Percentiles rank a stretch among this genome's conserved stretches.
These are phyloP conservation scores for Serripes groenlandicus DNA, from an alignment of 2,888 invertebrate genomes.

Conservation along the genomic window DNA sequence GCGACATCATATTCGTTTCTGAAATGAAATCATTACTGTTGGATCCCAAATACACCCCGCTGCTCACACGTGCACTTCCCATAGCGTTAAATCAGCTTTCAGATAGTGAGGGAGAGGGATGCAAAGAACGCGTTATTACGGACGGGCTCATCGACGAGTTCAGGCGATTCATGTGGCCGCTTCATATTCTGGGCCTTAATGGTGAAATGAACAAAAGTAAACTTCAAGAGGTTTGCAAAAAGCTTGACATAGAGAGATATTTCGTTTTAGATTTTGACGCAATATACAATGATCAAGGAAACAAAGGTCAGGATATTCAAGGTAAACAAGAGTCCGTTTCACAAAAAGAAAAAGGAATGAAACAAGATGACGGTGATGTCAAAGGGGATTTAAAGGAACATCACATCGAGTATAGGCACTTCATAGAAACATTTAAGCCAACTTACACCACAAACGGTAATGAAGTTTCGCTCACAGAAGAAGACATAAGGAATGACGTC, in stretches of 20 bases:
- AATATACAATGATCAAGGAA: background rate
- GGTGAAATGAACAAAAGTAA: slow-evolving; percentile 9
- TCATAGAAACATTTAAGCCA: background rate
- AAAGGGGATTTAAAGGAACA: background rate
- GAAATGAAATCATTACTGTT: slow-evolving; percentile 1
- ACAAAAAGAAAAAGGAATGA: background rate
- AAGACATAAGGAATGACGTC: background rate
- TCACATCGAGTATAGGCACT: background rate
- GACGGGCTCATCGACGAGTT: background rate
- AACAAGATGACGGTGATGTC: background rate
- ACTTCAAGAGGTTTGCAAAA: slow-evolving; percentile 6
- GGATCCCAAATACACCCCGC: too few species aligned
- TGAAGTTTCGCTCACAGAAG: background rate
- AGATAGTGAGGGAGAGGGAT: too few species aligned
- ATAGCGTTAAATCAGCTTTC: too few species aligned
- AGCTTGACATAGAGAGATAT: slow-evolving; percentile 8
- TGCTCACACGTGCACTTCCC: too few species aligned
- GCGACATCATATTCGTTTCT: slow-evolving; percentile 5
- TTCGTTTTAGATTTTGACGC: slow-evolving; percentile 19
- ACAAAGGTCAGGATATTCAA: background rate
- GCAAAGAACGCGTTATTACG: background rate
- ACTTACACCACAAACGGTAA: background rate
- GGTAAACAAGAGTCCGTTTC: background rate
- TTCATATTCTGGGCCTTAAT: slow-evolving; percentile 1
- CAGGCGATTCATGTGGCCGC: background rate